Percentiles rank a stretch among this genome's conserved stretches.
phyloP scores from a whole-genome alignment of 2,888 invertebrate genomes.

The Nudaria mundana region DNA sequence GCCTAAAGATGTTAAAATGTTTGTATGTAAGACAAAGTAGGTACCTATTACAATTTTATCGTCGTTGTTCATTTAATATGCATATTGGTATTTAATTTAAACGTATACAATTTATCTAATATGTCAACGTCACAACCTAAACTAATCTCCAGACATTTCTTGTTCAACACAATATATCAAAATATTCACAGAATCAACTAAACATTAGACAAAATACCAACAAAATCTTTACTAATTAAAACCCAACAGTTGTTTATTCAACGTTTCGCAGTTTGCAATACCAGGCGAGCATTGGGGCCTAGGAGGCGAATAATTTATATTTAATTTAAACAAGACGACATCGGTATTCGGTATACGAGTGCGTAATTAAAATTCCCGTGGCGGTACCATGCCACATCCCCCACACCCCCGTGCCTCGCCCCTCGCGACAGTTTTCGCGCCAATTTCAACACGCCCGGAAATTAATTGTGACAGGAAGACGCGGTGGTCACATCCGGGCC shows the following conservation, averaged over 20 bases:
- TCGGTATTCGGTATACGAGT: slow-evolving; percentile 81
- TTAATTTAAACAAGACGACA: slow-evolving; percentile 82
- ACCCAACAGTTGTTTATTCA: slow-evolving; percentile 71
- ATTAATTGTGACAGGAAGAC: slow-evolving; percentile 82
- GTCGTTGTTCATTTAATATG: too few relatives aligned
- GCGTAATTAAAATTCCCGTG: slow-evolving; percentile 81
- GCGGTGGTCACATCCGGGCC: slow-evolving; percentile 77
- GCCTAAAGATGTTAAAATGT: too few relatives aligned
- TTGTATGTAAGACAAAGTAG: too few relatives aligned
- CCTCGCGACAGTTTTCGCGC: slow-evolving; percentile 80
- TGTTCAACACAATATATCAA: slow-evolving; percentile 18
- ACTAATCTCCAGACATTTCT: slow-evolving; percentile 1
- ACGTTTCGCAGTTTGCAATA: slow-evolving; percentile 68
- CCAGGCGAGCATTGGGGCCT: slow-evolving; percentile 70
- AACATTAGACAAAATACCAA: slow-evolving; percentile 44
- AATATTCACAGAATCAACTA: slow-evolving; percentile 28
- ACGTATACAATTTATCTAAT: too few relatives aligned
- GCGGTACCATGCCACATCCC: slow-evolving; percentile 60
- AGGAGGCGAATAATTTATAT: slow-evolving; percentile 80
- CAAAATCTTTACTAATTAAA: slow-evolving; percentile 67
- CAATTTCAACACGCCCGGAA: slow-evolving; percentile 81
- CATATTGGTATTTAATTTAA: too few relatives aligned
- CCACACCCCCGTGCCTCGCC: slow-evolving; percentile 32
- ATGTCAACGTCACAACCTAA: slow-evolving; percentile 6
- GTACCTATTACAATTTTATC: too few relatives aligned